Evolutionary conservation across 2,888 invertebrate genomes (phyloP).

Genomic region (Danaus chrysippus): DNA sequence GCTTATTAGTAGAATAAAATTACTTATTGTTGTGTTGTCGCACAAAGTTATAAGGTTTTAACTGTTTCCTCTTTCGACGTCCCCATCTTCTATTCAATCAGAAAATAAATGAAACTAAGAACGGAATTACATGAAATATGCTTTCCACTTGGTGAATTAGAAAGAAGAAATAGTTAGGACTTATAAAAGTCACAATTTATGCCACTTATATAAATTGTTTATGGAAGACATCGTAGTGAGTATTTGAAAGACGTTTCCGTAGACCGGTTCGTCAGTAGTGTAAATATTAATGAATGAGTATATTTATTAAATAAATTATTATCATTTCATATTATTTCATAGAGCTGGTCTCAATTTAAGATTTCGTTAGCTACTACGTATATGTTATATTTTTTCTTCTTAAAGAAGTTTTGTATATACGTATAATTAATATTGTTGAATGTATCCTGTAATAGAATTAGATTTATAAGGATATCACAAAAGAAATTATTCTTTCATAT

Average conservation of each 20-base stretch:
- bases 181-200: slow-evolving; percentile 51
- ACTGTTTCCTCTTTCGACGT: neutral
- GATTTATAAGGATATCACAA: too few relatives aligned
- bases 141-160: neutral
- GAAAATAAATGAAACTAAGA: too few relatives aligned
- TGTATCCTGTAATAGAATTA: too few relatives aligned
- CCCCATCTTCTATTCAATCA: too few relatives aligned
- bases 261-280: slow-evolving; percentile 49
- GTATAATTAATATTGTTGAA: too few relatives aligned
- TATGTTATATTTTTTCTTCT: too few relatives aligned
- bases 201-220: slow-evolving; percentile 58
- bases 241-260: slow-evolving; percentile 40
- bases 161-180: slow-evolving; percentile 13
- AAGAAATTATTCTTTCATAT: too few relatives aligned
- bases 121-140: neutral
- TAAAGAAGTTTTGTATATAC: too few relatives aligned
- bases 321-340: neutral
- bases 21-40: slow-evolving; percentile 33
- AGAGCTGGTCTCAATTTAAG: slow-evolving; percentile 3
- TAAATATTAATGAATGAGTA: slow-evolving; percentile 42
- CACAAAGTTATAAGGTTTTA: slow-evolving; percentile 45
- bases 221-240: slow-evolving; percentile 77
- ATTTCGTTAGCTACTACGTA: too few relatives aligned
- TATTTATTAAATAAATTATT: slow-evolving; percentile 6
- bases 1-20: slow-evolving; percentile 16